These are phyloP conservation scores for Scaptomyza hsui DNA, from an alignment of 1,140 invertebrate genomes.

Conservation along the genomic window DNA sequence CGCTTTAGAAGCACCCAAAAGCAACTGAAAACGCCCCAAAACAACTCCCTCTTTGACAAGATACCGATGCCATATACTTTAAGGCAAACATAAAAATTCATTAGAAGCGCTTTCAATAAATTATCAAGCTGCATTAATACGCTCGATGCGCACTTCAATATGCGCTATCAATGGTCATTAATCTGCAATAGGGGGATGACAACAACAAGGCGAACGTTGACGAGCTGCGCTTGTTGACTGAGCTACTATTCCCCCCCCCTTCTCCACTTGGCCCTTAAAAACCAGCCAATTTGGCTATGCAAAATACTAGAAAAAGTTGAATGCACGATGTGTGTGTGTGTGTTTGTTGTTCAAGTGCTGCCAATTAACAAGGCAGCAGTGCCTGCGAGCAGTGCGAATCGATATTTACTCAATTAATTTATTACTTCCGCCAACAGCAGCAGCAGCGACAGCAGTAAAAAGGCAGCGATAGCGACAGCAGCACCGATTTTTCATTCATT, in stretches of 20 bases:
- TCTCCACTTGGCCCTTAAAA: not conserved
- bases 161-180: slow-evolving; percentile 75
- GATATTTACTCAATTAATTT: slow-evolving; percentile 83
- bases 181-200: slow-evolving; percentile 46
- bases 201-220: not conserved
- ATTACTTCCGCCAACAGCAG: slow-evolving; percentile 71
- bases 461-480: slow-evolving; percentile 25
- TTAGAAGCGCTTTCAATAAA: slow-evolving; percentile 73
- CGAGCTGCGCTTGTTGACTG: slow-evolving; percentile 16
- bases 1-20: slow-evolving; percentile 29
- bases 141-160: slow-evolving; percentile 69
- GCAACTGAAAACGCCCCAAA: slow-evolving; percentile 13
- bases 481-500: slow-evolving; percentile 75
- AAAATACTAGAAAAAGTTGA: slow-evolving; percentile 58
- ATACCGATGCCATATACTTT: slow-evolving; percentile 23
- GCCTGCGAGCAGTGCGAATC: slow-evolving; percentile 56
- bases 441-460: slow-evolving; percentile 24
- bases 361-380: slow-evolving; percentile 67
- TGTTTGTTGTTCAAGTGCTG: slow-evolving; percentile 63
- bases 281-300: slow-evolving; percentile 72
- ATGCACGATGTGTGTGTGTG: slow-evolving; percentile 35
- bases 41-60: too few species aligned
- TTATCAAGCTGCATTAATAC: slow-evolving; percentile 72
- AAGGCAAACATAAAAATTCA: slow-evolving; percentile 65
- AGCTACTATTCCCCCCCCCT: too few species aligned